Percentiles rank a stretch among this genome's conserved stretches.
Conservation (phyloP, 2,797 vertebrate species). For the Myotis pilosus region DNA sequence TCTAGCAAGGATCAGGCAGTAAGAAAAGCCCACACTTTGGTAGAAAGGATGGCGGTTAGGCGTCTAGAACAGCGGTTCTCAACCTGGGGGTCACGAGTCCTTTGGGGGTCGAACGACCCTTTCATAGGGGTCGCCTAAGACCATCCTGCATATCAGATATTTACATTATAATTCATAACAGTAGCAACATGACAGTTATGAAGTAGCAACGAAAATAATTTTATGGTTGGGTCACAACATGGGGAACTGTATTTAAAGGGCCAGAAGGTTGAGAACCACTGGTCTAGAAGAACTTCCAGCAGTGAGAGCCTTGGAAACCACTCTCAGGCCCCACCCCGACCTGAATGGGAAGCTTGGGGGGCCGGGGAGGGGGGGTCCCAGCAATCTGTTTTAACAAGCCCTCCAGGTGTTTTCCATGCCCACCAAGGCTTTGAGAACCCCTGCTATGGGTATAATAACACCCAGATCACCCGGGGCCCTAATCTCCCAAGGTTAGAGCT, state of each 20-base stretch:
- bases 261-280: too few species aligned
- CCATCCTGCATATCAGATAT: too few species aligned
- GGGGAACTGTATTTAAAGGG: too few species aligned
- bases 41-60: neutral
- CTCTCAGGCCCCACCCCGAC: neutral
- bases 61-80: too few species aligned
- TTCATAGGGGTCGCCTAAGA: too few species aligned
- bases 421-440: neutral
- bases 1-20: neutral
- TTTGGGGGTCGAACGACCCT: too few species aligned
- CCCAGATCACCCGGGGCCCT: neutral
- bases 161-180: too few species aligned
- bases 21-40: fast-evolving
- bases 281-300: neutral
- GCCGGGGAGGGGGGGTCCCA: neutral
- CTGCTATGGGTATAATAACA: too few species aligned
- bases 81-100: too few species aligned
- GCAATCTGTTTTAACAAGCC: neutral
- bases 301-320: neutral
- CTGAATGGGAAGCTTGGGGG: neutral
- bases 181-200: too few species aligned
- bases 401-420: fast-evolving
- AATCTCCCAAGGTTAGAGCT: neutral
- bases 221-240: too few species aligned
- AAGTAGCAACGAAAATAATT: too few species aligned